Conservation (phyloP, 2,888 invertebrate genomes). For the Hyles lineata region DNA sequence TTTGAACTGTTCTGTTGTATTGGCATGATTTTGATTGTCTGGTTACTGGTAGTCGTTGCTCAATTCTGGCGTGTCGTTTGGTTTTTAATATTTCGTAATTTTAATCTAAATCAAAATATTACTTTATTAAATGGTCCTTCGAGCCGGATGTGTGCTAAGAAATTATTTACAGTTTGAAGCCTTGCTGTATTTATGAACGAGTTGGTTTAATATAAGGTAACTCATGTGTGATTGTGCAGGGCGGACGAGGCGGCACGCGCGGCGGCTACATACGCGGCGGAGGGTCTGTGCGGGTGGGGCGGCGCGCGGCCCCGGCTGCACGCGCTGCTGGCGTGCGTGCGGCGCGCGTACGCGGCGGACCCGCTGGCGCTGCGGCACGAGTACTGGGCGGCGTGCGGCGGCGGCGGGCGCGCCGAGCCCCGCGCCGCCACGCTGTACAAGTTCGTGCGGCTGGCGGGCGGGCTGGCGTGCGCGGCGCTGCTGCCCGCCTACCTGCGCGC, state of each 20-base stretch:
- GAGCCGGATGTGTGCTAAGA: too few species aligned
- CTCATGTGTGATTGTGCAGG: slow-evolving; percentile 60
- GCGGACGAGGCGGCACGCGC: slow-evolving; percentile 96
- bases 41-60: too few species aligned
- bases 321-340: slow-evolving; percentile 91
- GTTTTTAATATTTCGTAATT: too few species aligned
- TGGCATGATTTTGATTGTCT: too few species aligned
- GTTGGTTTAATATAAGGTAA: too few species aligned
- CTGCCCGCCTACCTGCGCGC: slow-evolving; percentile 95
- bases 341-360: slow-evolving; percentile 91
- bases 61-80: too few species aligned
- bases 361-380: slow-evolving; percentile 90
- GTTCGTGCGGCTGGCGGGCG: slow-evolving; percentile 95
- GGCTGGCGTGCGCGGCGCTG: slow-evolving; percentile 92
- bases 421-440: slow-evolving; percentile 93
- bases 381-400: slow-evolving; percentile 90
- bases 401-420: slow-evolving; percentile 46
- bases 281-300: slow-evolving; percentile 91
- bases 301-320: slow-evolving; percentile 88
- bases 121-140: too few species aligned
- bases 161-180: too few species aligned
- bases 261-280: slow-evolving; percentile 89
- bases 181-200: too few species aligned
- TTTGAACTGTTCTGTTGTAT: too few species aligned
- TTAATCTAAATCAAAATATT: too few species aligned